Evolutionary conservation across 2,113 vertebrate species (phyloP).

Genomic region (Strix aluco): DNA sequence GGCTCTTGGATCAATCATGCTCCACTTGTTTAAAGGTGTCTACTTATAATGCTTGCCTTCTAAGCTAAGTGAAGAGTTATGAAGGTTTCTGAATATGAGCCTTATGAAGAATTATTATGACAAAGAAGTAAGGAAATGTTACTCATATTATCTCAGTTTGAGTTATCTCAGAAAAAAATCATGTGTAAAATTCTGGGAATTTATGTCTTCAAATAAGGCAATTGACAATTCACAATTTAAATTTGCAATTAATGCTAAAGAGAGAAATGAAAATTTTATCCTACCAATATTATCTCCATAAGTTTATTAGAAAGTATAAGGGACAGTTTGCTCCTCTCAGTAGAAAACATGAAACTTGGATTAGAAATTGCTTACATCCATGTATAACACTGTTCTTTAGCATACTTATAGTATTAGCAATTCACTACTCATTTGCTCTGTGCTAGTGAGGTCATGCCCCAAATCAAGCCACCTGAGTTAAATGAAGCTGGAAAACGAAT

Average conservation of each 20-base stretch:
- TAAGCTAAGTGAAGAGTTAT: neutral
- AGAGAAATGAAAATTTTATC: neutral
- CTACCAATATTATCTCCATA: neutral
- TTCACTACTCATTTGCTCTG: neutral
- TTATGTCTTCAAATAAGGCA: neutral
- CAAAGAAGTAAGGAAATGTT: neutral
- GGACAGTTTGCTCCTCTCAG: neutral
- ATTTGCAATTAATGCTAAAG: neutral
- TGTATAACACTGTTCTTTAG: neutral
- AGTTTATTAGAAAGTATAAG: neutral
- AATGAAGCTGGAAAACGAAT: neutral
- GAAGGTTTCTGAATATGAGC: neutral
- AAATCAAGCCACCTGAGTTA: neutral
- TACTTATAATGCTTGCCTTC: neutral
- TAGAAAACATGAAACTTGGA: neutral
- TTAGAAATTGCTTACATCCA: neutral
- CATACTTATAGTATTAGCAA: neutral
- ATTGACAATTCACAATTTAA: neutral
- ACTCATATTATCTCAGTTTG: neutral
- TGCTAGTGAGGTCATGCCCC: neutral
- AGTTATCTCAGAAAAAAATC: neutral
- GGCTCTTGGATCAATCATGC: neutral
- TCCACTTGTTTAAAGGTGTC: neutral
- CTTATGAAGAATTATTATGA: neutral
- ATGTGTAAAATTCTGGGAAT: neutral